A percentile compares a stretch with the other conserved stretches of the same genome.
Conservation (phyloP, 1,140 invertebrate genomes). For the Atta colombica region DNA sequence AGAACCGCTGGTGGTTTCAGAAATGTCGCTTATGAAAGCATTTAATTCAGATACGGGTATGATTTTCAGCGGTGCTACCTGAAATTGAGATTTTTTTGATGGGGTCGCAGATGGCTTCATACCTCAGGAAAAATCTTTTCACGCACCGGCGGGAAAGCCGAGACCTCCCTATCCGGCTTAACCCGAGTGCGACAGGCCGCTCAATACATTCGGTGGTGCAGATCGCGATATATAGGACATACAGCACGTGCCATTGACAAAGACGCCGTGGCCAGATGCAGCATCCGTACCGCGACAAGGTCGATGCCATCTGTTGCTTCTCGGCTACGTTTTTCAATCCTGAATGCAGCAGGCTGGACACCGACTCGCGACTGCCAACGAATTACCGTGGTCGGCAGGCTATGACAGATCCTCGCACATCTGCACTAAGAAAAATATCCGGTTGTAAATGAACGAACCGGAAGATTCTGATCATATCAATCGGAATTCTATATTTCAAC, state of each 20-base stretch:
- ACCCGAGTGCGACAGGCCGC: slow-evolving; percentile 5
- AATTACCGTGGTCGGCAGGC: slow-evolving; percentile 17
- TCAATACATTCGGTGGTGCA: slow-evolving; percentile 43
- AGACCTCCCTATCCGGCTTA: slow-evolving; percentile 47
- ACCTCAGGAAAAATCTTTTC: slow-evolving; percentile 54
- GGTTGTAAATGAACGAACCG: too few relatives aligned
- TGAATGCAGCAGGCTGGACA: slow-evolving; percentile 13
- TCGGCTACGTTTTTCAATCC: slow-evolving; percentile 27
- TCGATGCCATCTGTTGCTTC: slow-evolving; percentile 67
- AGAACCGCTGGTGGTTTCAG: slow-evolving; percentile 25
- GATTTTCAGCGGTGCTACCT: slow-evolving; percentile 50
- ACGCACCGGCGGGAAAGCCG: slow-evolving; percentile 46
- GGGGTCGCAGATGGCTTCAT: slow-evolving; percentile 44
- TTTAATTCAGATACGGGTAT: slow-evolving; percentile 16
- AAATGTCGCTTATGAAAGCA: slow-evolving; percentile 19
- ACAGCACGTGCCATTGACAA: slow-evolving; percentile 66
- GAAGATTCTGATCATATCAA: too few relatives aligned
- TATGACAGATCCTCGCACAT: slow-evolving; percentile 19
- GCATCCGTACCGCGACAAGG: slow-evolving; percentile 54
- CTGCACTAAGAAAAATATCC: not conserved
- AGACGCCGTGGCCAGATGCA: slow-evolving; percentile 60
- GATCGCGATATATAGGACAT: slow-evolving; percentile 52
- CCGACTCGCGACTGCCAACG: slow-evolving; percentile 26
- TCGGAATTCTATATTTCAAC: too few relatives aligned
- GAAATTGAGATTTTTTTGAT: slow-evolving; percentile 57